Evolutionary conservation across 2,888 invertebrate species (phyloP).

Genomic region (Sarcophaga rosellei): DNA sequence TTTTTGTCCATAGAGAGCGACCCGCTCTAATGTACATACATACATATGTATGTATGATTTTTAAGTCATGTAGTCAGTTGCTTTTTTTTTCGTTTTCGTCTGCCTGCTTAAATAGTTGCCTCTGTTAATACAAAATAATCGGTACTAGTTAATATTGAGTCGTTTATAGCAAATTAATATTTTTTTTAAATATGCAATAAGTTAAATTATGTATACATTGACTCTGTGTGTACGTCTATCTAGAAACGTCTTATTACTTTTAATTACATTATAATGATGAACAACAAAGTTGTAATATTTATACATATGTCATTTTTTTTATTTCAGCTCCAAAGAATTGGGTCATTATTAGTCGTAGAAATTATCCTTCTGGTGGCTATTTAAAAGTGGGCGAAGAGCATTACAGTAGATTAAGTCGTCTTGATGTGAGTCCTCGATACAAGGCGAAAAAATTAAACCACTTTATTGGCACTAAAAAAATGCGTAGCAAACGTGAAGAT

Average conservation of each 20-base stretch:
- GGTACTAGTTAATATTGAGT: no score
- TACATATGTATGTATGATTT: no score
- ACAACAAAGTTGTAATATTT: neutral
- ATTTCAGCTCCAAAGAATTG: slow-evolving; percentile 74
- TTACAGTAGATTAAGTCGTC: slow-evolving; percentile 73
- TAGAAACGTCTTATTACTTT: neutral
- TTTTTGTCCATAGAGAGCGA: no score
- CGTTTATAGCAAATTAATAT: no score
- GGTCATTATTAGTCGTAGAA: slow-evolving; percentile 75
- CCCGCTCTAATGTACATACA: no score
- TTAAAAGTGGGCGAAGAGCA: slow-evolving; percentile 76
- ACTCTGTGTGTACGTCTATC: slow-evolving; percentile 40
- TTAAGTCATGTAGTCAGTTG: no score
- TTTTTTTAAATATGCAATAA: no score
- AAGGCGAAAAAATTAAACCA: slow-evolving; percentile 75
- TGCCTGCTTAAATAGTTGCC: no score
- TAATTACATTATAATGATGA: neutral
- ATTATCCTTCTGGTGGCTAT: slow-evolving; percentile 78
- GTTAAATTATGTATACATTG: slow-evolving; percentile 37
- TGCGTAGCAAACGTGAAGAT: slow-evolving; percentile 76
- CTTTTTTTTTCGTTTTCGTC: no score
- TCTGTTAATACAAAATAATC: no score
- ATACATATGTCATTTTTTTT: slow-evolving; percentile 1
- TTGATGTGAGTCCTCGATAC: slow-evolving; percentile 77
- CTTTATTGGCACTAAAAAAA: slow-evolving; percentile 71